Conservation (phyloP, 2,888 invertebrate genomes). For the Oxystoma pomonae region DNA sequence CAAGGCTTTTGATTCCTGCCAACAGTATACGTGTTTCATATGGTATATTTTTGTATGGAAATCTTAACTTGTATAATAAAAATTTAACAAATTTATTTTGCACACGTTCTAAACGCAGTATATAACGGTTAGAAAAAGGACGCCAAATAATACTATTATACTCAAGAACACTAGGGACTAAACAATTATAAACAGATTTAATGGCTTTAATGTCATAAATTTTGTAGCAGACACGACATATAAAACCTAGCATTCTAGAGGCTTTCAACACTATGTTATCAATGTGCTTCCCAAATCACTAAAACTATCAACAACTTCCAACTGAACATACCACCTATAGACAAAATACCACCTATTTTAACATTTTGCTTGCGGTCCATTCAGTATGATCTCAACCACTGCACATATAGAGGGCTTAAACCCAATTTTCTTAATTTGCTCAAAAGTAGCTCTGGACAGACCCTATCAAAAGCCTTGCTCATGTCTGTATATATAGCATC, state of each 20-base stretch:
- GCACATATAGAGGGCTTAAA: too few species aligned
- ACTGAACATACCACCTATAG: too few species aligned
- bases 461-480: too few species aligned
- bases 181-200: not conserved
- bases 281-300: not conserved
- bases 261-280: not conserved
- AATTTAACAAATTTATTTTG: not conserved
- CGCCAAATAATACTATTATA: not conserved
- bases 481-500: too few species aligned
- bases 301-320: not conserved
- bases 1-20: not conserved
- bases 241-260: not conserved
- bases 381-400: too few species aligned
- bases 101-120: not conserved
- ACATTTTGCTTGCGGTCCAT: too few species aligned
- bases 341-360: too few species aligned
- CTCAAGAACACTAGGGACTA: not conserved
- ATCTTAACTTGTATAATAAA: not conserved
- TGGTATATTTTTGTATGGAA: too few species aligned
- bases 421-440: too few species aligned
- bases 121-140: not conserved
- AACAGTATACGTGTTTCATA: not conserved
- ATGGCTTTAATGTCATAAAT: not conserved
- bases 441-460: too few species aligned
- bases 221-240: not conserved